These are phyloP conservation scores for Pseudobourletiella spinata DNA, from an alignment of 1,140 invertebrate species.

Conservation along the genomic window DNA sequence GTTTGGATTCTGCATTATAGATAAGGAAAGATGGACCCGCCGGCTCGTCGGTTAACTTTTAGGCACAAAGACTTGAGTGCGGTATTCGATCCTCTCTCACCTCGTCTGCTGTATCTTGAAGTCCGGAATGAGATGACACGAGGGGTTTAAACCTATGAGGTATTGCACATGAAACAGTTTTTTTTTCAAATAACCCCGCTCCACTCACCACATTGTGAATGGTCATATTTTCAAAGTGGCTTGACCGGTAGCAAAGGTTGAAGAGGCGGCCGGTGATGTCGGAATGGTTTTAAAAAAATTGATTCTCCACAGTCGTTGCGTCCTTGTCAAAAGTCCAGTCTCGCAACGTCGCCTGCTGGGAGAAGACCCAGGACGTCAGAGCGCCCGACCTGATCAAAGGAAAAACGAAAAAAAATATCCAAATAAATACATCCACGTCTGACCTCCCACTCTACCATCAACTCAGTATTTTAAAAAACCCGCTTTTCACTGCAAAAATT, in stretches of 20 bases:
- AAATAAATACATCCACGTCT: neutral
- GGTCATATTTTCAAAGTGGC: constrained; percentile 28
- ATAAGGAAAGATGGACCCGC: too few species aligned
- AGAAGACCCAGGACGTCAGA: constrained; percentile 32
- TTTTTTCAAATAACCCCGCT: neutral
- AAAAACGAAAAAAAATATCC: neutral
- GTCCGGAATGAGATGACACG: constrained; percentile 34
- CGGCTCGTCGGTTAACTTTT: too few species aligned
- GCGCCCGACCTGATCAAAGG: constrained; percentile 25
- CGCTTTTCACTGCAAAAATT: neutral
- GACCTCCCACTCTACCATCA: too few species aligned
- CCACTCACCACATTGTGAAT: constrained; percentile 33
- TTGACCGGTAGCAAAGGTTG: constrained; percentile 28
- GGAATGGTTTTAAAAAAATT: constrained; percentile 17
- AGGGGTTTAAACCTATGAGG: constrained; percentile 27
- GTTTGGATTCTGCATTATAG: too few species aligned
- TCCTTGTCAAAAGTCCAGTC: constrained; percentile 35
- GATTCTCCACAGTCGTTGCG: constrained; percentile 21
- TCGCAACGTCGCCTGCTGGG: constrained; percentile 30
- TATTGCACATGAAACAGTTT: neutral
- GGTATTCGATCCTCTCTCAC: too few species aligned
- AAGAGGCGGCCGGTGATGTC: constrained; percentile 21
- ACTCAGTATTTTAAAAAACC: too few species aligned
- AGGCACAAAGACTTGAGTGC: too few species aligned
- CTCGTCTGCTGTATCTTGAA: constrained; percentile 33